These are phyloP conservation scores for Xyrauchen texanus DNA, from an alignment of 2,113 vertebrate genomes.

Conservation along the genomic window DNA sequence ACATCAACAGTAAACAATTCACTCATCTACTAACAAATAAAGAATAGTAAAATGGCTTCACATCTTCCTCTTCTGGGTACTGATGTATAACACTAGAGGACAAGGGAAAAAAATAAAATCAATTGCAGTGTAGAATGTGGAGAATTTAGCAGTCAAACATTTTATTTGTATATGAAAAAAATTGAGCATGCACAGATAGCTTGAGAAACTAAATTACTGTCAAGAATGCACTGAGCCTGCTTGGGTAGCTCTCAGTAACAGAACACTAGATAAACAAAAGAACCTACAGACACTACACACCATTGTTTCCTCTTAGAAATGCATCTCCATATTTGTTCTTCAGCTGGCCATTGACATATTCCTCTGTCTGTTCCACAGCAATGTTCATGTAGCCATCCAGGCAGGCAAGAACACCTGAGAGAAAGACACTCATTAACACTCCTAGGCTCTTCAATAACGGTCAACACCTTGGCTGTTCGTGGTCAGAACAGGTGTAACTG, in stretches of 20 bases:
- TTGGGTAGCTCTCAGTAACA: not conserved
- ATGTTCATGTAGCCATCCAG: conserved; percentile 99
- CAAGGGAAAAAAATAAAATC: conserved; percentile 9
- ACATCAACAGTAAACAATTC: conserved; percentile 37
- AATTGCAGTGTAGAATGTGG: no score
- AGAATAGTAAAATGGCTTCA: conserved; percentile 68
- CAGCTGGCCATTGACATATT: conserved; percentile 97
- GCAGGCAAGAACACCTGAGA: conserved; percentile 92
- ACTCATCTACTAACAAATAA: conserved; percentile 30
- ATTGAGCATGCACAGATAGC: not conserved
- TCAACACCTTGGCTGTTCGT: no score
- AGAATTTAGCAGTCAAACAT: not conserved
- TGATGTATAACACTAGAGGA: conserved; percentile 94
- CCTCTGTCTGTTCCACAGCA: conserved; percentile 96
- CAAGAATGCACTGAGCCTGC: not conserved
- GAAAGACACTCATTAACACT: not conserved
- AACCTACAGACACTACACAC: conserved; percentile 69
- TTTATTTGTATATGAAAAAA: not conserved
- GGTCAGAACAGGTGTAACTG: no score
- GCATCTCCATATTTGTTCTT: conserved; percentile 99
- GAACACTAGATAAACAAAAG: not conserved
- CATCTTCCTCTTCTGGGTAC: conserved; percentile 99
- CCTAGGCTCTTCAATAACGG: no score
- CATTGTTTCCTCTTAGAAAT: conserved; percentile 97
- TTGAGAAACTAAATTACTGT: not conserved